Base-by-base conservation (phyloP, 2,888 invertebrate species). In the Leucophenga maculata region DNA sequence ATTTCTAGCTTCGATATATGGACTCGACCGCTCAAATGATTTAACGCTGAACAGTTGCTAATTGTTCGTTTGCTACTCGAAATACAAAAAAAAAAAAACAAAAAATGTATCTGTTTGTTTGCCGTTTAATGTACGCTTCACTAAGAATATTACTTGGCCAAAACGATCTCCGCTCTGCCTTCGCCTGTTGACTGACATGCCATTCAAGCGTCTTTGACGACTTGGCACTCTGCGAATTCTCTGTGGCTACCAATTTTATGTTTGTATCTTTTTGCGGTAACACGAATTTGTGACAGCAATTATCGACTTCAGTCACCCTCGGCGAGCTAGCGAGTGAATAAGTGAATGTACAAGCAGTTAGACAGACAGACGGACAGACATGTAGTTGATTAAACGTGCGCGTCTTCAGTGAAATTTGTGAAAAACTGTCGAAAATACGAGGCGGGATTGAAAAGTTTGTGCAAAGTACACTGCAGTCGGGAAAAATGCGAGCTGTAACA, bases 231-330 rank as follows among this genome's bases (percentile, higher is more conserved):
- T 6, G 11, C 39, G 39, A 11, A 39, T 26, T 39, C 39, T 39
- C 39, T 6, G 3, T 39, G 60, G 39, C 39, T 60, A 18, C 60
- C 39, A 50, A 31, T 50, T 31, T 62, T 55, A 13, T 59, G 32
- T 55, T 62, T 39, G 26, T 16, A 31, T n/a, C 20, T 22, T 68
- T 70, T 72, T 75, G 75, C 64, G 78, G 78, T 77, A 70, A 75
- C 71, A 68, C 68, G 46, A 72, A 72, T 75, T 79, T 84, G 84
- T 78, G 85, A 85, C 86, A 86, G 81, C 82, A 85, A 86, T 85
- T 86, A 86, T 78, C 77, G 77, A 76, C 79, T 77, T 77, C 84
- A 79, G 74, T 80, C 85, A 80, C 78, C 80, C 78, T 72, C 72
- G 72, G 68, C 72, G 48, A 70, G 71, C 70, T 71, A 68, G 14